A percentile compares a stretch with the other conserved stretches of the same genome.
These are phyloP conservation scores for Hypotaenidia okinawae DNA, from an alignment of 2,797 vertebrate species.

Conservation along the genomic window DNA sequence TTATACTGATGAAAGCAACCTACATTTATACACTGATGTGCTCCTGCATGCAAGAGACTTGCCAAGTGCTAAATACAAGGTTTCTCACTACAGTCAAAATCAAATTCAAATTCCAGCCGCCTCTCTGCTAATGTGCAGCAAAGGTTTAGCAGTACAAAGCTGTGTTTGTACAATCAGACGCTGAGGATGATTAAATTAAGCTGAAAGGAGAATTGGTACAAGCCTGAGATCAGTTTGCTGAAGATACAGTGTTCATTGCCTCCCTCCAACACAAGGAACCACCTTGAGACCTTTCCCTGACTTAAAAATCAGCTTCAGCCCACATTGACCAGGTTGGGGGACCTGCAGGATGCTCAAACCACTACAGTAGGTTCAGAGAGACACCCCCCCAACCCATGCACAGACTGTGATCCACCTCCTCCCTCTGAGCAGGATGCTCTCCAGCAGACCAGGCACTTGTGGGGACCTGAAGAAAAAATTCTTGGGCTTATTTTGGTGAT, in stretches of 20 bases:
- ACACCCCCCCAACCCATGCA: rapidly evolving
- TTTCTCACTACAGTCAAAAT: constrained; percentile 12
- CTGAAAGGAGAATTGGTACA: neutral
- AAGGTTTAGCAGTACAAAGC: constrained; percentile 36
- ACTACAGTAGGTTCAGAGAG: neutral
- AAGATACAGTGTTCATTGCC: neutral
- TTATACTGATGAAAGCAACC: constrained; percentile 48
- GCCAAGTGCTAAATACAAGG: constrained; percentile 34
- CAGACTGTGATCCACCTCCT: neutral
- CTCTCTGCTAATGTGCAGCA: constrained; percentile 24
- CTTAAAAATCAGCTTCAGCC: neutral
- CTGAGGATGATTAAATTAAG: constrained; percentile 39
- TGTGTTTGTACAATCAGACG: neutral
- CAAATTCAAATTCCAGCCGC: constrained; percentile 50
- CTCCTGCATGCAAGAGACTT: constrained; percentile 40
- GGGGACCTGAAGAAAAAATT: neutral
- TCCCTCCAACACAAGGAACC: neutral
- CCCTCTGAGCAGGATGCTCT: neutral
- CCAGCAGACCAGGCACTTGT: neutral
- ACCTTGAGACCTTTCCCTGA: neutral
- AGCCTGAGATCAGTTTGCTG: constrained; percentile 37
- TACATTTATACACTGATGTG: constrained; percentile 30
- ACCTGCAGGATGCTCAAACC: neutral
- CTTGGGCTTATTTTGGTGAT: neutral
- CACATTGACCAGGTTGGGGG: rapidly evolving